Evolutionary conservation across 2,797 vertebrate genomes (phyloP).

Genomic region (Eleutherodactylus coqui): DNA sequence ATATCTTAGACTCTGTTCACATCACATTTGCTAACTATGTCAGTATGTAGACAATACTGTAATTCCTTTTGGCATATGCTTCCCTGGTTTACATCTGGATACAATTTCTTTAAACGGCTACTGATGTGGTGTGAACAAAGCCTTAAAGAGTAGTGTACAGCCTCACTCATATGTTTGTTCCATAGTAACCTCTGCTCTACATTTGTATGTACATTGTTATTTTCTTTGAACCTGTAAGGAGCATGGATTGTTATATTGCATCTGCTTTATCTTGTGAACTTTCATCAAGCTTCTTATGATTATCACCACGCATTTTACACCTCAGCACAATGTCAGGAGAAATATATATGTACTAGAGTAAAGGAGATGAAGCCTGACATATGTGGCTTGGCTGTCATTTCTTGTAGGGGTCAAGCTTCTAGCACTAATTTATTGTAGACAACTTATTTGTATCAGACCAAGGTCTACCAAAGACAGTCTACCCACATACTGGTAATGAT

Average conservation of each 20-base stretch:
- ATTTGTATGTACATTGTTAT: neutral
- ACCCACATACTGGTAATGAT: neutral
- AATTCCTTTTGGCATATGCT: too few species aligned
- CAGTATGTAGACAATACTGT: neutral
- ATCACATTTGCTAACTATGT: neutral
- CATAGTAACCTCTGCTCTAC: neutral
- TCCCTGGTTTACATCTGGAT: neutral
- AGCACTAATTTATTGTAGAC: conserved; percentile 40
- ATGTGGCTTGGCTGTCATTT: conserved; percentile 61
- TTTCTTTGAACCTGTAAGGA: neutral
- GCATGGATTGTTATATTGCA: neutral
- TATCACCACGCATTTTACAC: conserved; percentile 45
- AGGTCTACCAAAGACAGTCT: conserved; percentile 11
- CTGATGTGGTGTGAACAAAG: neutral
- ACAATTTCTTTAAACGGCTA: neutral
- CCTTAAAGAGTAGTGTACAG: neutral
- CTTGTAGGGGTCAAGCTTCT: conserved; percentile 53
- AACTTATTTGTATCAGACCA: conserved; percentile 22
- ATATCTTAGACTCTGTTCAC: neutral
- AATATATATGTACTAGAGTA: conserved; percentile 54
- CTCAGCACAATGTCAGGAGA: conserved; percentile 59
- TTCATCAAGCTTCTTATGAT: conserved; percentile 7
- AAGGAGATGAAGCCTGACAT: conserved; percentile 60
- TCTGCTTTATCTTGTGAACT: conserved; percentile 8
- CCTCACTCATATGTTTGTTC: neutral